Conservation (phyloP, 2,113 vertebrate genomes). For the Dasyurus viverrinus region DNA sequence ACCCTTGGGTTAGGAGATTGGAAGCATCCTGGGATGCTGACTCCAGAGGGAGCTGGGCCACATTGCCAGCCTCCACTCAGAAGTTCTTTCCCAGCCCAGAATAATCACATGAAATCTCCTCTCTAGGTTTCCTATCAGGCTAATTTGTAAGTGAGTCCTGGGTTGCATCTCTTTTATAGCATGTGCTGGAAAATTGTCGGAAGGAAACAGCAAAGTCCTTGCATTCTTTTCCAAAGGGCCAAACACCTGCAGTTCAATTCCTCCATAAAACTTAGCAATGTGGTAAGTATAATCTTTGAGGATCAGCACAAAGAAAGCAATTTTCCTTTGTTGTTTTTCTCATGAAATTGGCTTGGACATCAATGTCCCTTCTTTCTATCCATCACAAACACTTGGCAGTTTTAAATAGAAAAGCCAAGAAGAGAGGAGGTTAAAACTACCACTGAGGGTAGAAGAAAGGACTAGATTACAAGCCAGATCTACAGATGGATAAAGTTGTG, state of each 20-base stretch:
- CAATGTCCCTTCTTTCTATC: constrained; percentile 22
- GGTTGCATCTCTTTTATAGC: not conserved
- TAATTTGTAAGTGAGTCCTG: constrained; percentile 15
- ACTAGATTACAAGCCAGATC: constrained; percentile 44
- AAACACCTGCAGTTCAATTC: constrained; percentile 39
- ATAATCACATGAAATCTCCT: not conserved
- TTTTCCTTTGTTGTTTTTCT: constrained; percentile 58
- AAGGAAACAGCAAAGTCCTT: constrained; percentile 49
- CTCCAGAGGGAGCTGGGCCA: not conserved
- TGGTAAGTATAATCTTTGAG: constrained; percentile 27
- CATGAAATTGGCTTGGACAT: constrained; percentile 43
- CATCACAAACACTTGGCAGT: constrained; percentile 48
- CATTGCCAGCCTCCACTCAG: not conserved
- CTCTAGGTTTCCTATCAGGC: not conserved
- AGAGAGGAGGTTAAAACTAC: constrained; percentile 44
- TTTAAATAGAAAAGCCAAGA: constrained; percentile 26
- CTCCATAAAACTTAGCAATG: constrained; percentile 44
- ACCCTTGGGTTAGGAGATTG: not conserved
- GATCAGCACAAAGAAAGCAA: constrained; percentile 47
- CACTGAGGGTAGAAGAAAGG: constrained; percentile 31
- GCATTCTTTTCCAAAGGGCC: constrained; percentile 39
- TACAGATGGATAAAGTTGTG: constrained; percentile 38
- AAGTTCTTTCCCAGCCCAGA: not conserved
- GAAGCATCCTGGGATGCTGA: not conserved
- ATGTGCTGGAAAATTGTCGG: constrained; percentile 39